These are phyloP conservation scores for Misgurnus mizolepis DNA, from an alignment of 2,113 vertebrate species.

Conservation along the genomic window DNA sequence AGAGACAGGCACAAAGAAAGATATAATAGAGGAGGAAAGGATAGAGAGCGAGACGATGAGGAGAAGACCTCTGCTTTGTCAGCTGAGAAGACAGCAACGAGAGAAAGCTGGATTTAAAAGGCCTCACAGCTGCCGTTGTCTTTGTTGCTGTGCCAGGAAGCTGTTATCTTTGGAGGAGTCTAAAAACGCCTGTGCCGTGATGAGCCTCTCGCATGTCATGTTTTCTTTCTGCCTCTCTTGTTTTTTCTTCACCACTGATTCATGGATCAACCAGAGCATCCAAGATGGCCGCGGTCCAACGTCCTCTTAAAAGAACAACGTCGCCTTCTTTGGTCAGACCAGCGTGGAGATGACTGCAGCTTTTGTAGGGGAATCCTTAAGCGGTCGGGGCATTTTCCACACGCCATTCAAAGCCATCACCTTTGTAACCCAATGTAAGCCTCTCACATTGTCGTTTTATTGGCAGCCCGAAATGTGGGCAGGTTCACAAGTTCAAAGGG, in stretches of 20 bases:
- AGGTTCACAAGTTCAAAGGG: slow-evolving; percentile 40
- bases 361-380: slow-evolving; percentile 35
- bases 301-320: slow-evolving; percentile 38
- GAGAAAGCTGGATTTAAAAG: slow-evolving; percentile 45
- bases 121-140: slow-evolving; percentile 54
- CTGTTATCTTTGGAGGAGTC: slow-evolving; percentile 56
- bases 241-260: slow-evolving; percentile 52
- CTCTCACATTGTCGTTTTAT: slow-evolving; percentile 28
- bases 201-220: slow-evolving; percentile 45
- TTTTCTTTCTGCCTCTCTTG: slow-evolving; percentile 43
- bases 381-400: slow-evolving; percentile 25
- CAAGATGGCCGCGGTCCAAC: slow-evolving; percentile 50
- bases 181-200: slow-evolving; percentile 41
- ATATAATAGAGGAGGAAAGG: slow-evolving; percentile 31
- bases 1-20: slow-evolving; percentile 14
- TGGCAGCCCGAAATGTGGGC: slow-evolving; percentile 35
- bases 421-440: slow-evolving; percentile 34
- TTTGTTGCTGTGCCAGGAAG: slow-evolving; percentile 50
- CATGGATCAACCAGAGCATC: slow-evolving; percentile 58
- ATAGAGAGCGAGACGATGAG: slow-evolving; percentile 6
- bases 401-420: slow-evolving; percentile 35
- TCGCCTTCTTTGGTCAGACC: slow-evolving; percentile 45
- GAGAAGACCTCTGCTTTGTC: slow-evolving; percentile 28
- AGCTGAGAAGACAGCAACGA: slow-evolving; percentile 23
- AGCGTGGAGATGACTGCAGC: slow-evolving; percentile 31